phyloP scores from a whole-genome alignment of 2,797 vertebrate species.

The Platyrinchus mystaceus region DNA sequence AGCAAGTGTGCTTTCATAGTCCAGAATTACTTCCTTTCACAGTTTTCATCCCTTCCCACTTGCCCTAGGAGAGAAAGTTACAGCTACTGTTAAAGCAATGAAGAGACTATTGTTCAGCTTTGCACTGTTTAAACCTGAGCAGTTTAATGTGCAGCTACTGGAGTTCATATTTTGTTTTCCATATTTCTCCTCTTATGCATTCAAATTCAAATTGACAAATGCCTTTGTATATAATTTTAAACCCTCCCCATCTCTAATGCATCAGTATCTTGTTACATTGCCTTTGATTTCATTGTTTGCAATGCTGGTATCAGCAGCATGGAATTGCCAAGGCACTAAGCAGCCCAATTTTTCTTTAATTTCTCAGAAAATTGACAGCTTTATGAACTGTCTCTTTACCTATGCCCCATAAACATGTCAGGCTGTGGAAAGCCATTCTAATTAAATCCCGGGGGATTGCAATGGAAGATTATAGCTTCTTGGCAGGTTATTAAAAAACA shows the following conservation, averaged over 20 bases:
- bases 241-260: slow-evolving; percentile 75
- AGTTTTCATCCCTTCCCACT: slow-evolving; percentile 35
- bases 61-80: slow-evolving; percentile 61
- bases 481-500: slow-evolving; percentile 85
- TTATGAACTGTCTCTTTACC: slow-evolving; percentile 87
- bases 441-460: slow-evolving; percentile 80
- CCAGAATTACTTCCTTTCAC: not conserved
- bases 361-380: slow-evolving; percentile 86
- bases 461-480: slow-evolving; percentile 81
- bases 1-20: not conserved
- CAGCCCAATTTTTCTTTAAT: slow-evolving; percentile 85
- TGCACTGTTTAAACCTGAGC: slow-evolving; percentile 26
- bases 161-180: slow-evolving; percentile 53
- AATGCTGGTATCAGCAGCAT: slow-evolving; percentile 72
- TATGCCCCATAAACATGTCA: slow-evolving; percentile 86
- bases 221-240: slow-evolving; percentile 79
- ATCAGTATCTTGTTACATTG: slow-evolving; percentile 80
- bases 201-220: slow-evolving; percentile 81
- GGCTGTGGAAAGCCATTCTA: slow-evolving; percentile 80
- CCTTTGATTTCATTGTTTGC: slow-evolving; percentile 80
- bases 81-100: slow-evolving; percentile 40
- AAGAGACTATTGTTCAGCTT: slow-evolving; percentile 33
- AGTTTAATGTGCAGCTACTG: slow-evolving; percentile 24
- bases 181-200: slow-evolving; percentile 70
- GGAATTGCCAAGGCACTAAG: slow-evolving; percentile 80